A percentile compares a stretch with the other conserved stretches of the same genome.
Evolutionary conservation across 2,888 invertebrate genomes (phyloP).

Genomic region (Pyrochroa serraticornis): DNA sequence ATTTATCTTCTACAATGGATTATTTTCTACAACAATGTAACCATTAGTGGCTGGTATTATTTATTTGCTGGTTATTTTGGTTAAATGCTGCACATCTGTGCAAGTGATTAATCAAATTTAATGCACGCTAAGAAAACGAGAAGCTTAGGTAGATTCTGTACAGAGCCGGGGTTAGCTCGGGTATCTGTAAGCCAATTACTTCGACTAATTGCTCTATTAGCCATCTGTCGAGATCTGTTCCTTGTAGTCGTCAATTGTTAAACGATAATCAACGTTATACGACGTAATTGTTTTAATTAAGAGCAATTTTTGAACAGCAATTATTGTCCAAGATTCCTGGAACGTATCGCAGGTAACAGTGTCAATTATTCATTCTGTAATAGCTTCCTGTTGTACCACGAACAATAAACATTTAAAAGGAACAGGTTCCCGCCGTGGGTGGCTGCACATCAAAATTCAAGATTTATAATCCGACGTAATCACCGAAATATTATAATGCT

Average conservation of each 20-base stretch:
- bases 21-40: too few relatives aligned
- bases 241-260: constrained; percentile 14
- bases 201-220: constrained; percentile 8
- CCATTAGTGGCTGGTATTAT: too few relatives aligned
- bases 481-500: constrained; percentile 37
- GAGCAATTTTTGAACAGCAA: constrained; percentile 28
- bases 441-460: constrained; percentile 37
- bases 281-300: constrained; percentile 36
- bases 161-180: too few relatives aligned
- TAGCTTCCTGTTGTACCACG: constrained; percentile 30
- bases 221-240: constrained; percentile 8
- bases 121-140: too few relatives aligned
- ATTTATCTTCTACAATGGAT: too few relatives aligned
- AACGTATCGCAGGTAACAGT: constrained; percentile 33
- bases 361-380: constrained; percentile 34
- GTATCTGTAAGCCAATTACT: too few relatives aligned
- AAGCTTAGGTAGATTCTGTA: too few relatives aligned
- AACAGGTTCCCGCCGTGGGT: constrained; percentile 38
- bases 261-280: constrained; percentile 15
- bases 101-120: too few relatives aligned
- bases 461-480: constrained; percentile 35
- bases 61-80: too few relatives aligned
- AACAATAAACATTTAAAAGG: constrained; percentile 27
- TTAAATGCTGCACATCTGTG: too few relatives aligned
- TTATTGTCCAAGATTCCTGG: constrained; percentile 29